Base-by-base conservation (phyloP, 2,797 vertebrate species). In the Masticophis lateralis region DNA sequence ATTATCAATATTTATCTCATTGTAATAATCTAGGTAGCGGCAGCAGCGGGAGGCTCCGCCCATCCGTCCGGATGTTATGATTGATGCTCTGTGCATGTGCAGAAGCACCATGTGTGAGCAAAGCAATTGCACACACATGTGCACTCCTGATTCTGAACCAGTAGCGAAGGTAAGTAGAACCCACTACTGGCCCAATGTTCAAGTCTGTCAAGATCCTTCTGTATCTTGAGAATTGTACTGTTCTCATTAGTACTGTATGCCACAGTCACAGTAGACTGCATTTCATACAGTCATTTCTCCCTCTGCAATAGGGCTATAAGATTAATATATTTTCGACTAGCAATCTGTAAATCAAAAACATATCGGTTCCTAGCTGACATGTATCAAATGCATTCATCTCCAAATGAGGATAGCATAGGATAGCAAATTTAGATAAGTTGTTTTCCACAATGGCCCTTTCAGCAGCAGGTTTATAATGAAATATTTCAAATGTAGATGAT, bases 401-500 rank as follows among this genome's bases (percentile, higher is more conserved):
- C 79, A 89, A 93, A 89, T 32, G 25, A 56, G 32, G 56, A 28
- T 63, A 66, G n/a, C 86, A 91, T 53, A 91, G 47, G 83, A 63
- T 28, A 66, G 14, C 60, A 61, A 89, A 61, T 27, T 27, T 53
- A 89, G 55, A 5, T 32, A 93, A 61, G 66, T 47, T 43, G 56
- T 91, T 91, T 91, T 91, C 86, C 61, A 88, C 66, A 83, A 37
- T 79, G 53, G 89, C 25, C 57, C 66, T 43, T 55, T 91, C 66
- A 91, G 57, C 66, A 91, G 66, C 56, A 79, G 47, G 51, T 93
- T 83, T 43, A 22, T 91, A 89, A 91, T 91, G 91, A 93, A 83
- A 59, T 83, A 86, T 91, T 88, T 88, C 56, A 86, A 61, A 91
- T 53, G 43, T 59, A 91, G 47, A 87, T 63, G 86, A 69, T 91